These are phyloP conservation scores for Cyphomyrmex costatus DNA, from an alignment of 1,140 invertebrate genomes.

Conservation along the genomic window DNA sequence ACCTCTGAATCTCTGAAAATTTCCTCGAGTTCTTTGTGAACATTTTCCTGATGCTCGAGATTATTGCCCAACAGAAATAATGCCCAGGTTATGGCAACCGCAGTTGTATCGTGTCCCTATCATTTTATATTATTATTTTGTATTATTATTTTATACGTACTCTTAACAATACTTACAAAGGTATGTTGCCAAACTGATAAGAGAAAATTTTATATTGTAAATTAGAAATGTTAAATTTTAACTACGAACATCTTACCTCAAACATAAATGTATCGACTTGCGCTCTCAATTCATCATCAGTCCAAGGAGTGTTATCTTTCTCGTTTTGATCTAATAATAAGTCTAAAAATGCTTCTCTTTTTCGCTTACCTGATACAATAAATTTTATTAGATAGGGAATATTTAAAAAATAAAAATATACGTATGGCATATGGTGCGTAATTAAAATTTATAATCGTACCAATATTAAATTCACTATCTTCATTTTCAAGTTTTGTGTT, in stretches of 20 bases:
- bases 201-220: neutral
- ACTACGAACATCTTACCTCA: conserved; percentile 86
- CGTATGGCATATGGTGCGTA: no score
- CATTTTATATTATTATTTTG: neutral
- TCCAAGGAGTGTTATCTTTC: conserved; percentile 87
- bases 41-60: conserved; percentile 88
- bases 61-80: conserved; percentile 87
- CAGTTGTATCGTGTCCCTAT: conserved; percentile 90
- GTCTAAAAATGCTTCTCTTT: conserved; percentile 90
- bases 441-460: neutral
- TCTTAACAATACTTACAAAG: neutral
- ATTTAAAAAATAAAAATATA: neutral
- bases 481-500: neutral
- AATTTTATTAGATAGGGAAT: conserved; percentile 5
- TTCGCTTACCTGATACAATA: conserved; percentile 79
- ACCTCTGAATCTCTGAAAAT: conserved; percentile 86
- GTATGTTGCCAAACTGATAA: neutral
- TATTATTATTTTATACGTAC: neutral
- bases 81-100: conserved; percentile 87
- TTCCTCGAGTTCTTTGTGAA: conserved; percentile 88
- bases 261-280: conserved; percentile 94
- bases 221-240: neutral
- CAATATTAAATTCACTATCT: conserved; percentile 18
- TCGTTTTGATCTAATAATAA: conserved; percentile 89
- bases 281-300: conserved; percentile 90